Evolutionary conservation across 2,888 invertebrate species (phyloP).

Genomic region (Litoditis marina): DNA sequence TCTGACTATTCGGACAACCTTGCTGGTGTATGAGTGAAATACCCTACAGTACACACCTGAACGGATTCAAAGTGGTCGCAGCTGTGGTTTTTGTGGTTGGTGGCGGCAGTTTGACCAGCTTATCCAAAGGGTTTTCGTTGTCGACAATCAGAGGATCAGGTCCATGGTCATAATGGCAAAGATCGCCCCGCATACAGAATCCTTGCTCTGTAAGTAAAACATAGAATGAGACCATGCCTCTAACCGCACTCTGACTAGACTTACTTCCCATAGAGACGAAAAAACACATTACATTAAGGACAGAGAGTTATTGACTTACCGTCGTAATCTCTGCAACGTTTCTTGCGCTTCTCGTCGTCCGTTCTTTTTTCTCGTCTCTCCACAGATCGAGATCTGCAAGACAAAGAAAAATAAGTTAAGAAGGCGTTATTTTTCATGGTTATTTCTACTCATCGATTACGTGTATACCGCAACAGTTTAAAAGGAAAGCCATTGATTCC

Average conservation of each 20-base stretch:
- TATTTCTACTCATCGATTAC: neutral
- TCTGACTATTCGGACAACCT: no score
- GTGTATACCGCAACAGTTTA: neutral
- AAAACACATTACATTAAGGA: no score
- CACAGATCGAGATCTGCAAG: constrained; percentile 25
- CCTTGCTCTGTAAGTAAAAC: constrained; percentile 74
- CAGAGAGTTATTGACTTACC: constrained; percentile 66
- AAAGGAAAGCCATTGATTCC: no score
- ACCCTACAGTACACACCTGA: no score
- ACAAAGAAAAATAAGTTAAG: no score
- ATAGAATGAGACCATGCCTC: neutral
- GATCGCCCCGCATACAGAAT: constrained; percentile 91
- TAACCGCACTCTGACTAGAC: neutral
- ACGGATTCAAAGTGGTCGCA: no score
- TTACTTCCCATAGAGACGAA: no score
- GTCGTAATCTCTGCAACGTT: constrained; percentile 82
- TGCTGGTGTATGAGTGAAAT: no score
- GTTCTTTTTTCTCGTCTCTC: constrained; percentile 21
- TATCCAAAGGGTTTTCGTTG: constrained; percentile 39
- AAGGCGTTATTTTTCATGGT: no score
- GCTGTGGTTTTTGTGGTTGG: no score
- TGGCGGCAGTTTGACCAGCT: constrained; percentile 30
- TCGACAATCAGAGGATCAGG: constrained; percentile 87
- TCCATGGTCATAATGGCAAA: constrained; percentile 95
- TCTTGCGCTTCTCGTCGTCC: constrained; percentile 23